Evolutionary conservation across 2,797 vertebrate species (phyloP).

Genomic region (Danio aesculapii): DNA sequence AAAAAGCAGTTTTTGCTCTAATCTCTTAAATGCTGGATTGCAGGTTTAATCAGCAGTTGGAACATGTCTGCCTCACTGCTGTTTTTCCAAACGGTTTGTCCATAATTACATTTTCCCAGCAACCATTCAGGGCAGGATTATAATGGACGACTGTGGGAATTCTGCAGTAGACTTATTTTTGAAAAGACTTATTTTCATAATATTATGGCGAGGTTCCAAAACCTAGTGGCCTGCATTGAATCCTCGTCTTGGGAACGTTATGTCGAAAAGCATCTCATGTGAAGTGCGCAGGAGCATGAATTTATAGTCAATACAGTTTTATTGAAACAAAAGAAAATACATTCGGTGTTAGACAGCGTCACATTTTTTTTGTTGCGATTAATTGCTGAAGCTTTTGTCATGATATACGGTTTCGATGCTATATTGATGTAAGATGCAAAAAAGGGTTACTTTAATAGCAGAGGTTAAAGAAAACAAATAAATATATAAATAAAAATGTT

Average conservation of each 20-base stretch:
- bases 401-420: too few species aligned
- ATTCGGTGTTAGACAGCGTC: too few species aligned
- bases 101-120: slow-evolving; percentile 18
- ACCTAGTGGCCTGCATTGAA: not conserved
- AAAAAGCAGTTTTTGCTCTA: slow-evolving; percentile 62
- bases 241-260: not conserved
- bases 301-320: not conserved
- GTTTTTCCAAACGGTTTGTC: slow-evolving; percentile 22
- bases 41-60: slow-evolving; percentile 45
- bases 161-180: slow-evolving; percentile 35
- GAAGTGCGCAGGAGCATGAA: not conserved
- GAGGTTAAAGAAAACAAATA: too few species aligned
- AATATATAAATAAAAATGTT: too few species aligned
- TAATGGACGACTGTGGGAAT: slow-evolving; percentile 6
- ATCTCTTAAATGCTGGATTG: slow-evolving; percentile 57
- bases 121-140: slow-evolving; percentile 26
- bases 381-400: too few species aligned
- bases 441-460: too few species aligned
- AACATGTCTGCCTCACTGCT: slow-evolving; percentile 2
- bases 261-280: not conserved
- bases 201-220: slow-evolving; percentile 33
- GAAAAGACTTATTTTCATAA: slow-evolving; percentile 45
- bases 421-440: too few species aligned
- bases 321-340: too few species aligned
- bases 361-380: too few species aligned